Evolutionary conservation across 2,888 invertebrate genomes (phyloP), one percentile per base, ranked within the genome.

Genomic region (Uloborus plumipes): DNA sequence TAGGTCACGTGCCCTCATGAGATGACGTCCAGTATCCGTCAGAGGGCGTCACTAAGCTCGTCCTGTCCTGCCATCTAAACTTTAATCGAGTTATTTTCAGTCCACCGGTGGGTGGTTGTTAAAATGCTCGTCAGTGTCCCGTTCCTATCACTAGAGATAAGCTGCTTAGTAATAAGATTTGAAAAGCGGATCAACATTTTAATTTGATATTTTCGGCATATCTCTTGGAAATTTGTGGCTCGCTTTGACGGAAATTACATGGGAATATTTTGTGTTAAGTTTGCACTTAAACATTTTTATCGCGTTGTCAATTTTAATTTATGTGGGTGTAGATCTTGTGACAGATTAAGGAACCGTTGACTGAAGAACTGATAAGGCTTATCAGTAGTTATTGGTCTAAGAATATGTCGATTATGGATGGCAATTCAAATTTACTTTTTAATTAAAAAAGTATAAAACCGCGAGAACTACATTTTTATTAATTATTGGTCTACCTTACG

Each of bases 81-180:
- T 76, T 75, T 76, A 76, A 76, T 76, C 76, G 76, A 76, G 62
- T 76, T 76, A 67, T 67, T 75, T 67, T 49, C 51, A 72, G 62
- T 62, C 51, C 72, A 51, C 49, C 49, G 71, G 15, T 39, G 39
- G 58, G 50, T 71, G 59, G n/a, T n/a, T n/a, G n/a, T n/a, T 59
- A 59, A 39, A 71, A 58, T 72, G 62, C 31, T 65, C 9, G n/a
- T 39, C 39, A 16, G 55, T 22, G n/a, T 16, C 18, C 55, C 65
- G n/a, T 15, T 67, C 58, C 15, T 67, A 59, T 39, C 39, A 67
- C n/a, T 59, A 50, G 67, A 61, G 67, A 59, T 75, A 61, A 51
- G 61, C 67, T 26, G 75, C 75, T 50, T 66, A 31, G 50, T 75
- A 61, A 67, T 75, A 61, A 67, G 66, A 59, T 75, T 75, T 55